A percentile compares a stretch with the other conserved stretches of the same genome.
Evolutionary conservation across 2,888 invertebrate genomes (phyloP).

Genomic region (Malachius bipustulatus): DNA sequence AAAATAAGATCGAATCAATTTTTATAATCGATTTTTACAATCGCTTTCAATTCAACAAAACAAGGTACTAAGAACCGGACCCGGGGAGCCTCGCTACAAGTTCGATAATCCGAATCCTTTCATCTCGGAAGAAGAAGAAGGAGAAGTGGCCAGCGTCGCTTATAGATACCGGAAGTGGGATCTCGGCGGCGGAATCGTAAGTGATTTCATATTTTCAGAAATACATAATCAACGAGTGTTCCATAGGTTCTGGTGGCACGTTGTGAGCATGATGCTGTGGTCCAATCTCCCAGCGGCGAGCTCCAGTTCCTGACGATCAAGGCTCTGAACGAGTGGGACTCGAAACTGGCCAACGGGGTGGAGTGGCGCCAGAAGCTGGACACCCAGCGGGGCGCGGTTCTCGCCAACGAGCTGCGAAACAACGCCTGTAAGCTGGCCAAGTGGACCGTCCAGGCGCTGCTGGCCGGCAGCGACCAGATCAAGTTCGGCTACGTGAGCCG

Average conservation of each 20-base stretch:
- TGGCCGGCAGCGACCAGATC: constrained; percentile 92
- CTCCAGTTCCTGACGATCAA: constrained; percentile 90
- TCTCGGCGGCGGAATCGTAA: constrained; percentile 81
- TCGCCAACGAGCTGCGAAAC: constrained; percentile 95
- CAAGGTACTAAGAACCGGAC: constrained; percentile 46
- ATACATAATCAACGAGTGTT: constrained; percentile 1
- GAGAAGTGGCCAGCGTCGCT: constrained; percentile 88
- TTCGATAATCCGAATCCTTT: constrained; percentile 91
- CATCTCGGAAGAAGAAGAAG: constrained; percentile 81
- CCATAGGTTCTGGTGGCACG: constrained; percentile 70
- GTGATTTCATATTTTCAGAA: constrained; percentile 26
- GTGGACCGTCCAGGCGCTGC: constrained; percentile 91
- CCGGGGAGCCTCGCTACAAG: constrained; percentile 70
- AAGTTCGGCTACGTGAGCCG: constrained; percentile 99
- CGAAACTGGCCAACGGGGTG: constrained; percentile 87
- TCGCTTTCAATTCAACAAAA: no score
- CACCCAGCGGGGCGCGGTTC: constrained; percentile 92
- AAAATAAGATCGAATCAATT: no score
- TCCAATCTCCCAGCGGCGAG: constrained; percentile 77
- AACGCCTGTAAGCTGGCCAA: constrained; percentile 99
- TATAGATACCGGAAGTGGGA: constrained; percentile 97
- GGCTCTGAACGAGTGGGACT: constrained; percentile 99
- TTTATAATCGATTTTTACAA: no score
- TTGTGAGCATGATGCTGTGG: constrained; percentile 94
- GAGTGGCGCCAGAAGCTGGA: constrained; percentile 98